A percentile compares a stretch with the other conserved stretches of the same genome.
Conservation (phyloP, 37 sponge, comb jelly and placozoan genomes). For the Sycon ciliatum region DNA sequence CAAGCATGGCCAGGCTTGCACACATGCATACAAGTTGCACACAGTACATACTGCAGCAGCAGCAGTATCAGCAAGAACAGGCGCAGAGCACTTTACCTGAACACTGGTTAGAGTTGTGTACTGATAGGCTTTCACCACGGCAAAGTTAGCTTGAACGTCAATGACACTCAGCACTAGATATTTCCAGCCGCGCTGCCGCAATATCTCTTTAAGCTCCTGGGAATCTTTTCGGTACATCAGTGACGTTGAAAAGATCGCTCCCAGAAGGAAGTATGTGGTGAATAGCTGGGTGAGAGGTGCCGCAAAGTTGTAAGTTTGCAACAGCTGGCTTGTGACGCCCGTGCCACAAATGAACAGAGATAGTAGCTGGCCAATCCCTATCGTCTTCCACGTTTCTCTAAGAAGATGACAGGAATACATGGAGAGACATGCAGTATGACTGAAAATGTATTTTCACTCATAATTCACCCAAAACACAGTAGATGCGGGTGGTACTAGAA, state of each 20-base stretch:
- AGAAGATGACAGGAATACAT: too few species aligned
- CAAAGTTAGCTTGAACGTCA: constrained; percentile 74
- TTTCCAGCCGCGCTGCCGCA: constrained; percentile 60
- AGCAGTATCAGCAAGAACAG: background rate
- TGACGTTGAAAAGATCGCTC: constrained; percentile 31
- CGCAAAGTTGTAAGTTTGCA: constrained; percentile 27
- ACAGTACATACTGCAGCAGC: too few species aligned
- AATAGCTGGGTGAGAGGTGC: constrained; percentile 67
- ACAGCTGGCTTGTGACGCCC: constrained; percentile 45
- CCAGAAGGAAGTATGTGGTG: constrained; percentile 41
- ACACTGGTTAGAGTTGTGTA: constrained; percentile 80
- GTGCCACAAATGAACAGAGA: constrained; percentile 61
- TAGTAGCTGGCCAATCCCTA: constrained; percentile 38
- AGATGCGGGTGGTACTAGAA: too few species aligned
- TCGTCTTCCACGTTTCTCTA: background rate
- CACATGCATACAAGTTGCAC: too few species aligned
- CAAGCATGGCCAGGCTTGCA: too few species aligned
- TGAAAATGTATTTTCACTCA: too few species aligned
- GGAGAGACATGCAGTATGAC: too few species aligned
- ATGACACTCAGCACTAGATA: constrained; percentile 52
- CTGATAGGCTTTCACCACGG: constrained; percentile 58
- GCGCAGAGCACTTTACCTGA: constrained; percentile 54
- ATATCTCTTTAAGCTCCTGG: background rate
- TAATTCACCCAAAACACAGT: too few species aligned
- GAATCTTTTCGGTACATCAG: constrained; percentile 16